Percentiles rank a stretch among this genome's conserved stretches.
These are phyloP conservation scores for Notarius lentiginosus DNA, from an alignment of 2,113 vertebrate genomes.

Conservation along the genomic window DNA sequence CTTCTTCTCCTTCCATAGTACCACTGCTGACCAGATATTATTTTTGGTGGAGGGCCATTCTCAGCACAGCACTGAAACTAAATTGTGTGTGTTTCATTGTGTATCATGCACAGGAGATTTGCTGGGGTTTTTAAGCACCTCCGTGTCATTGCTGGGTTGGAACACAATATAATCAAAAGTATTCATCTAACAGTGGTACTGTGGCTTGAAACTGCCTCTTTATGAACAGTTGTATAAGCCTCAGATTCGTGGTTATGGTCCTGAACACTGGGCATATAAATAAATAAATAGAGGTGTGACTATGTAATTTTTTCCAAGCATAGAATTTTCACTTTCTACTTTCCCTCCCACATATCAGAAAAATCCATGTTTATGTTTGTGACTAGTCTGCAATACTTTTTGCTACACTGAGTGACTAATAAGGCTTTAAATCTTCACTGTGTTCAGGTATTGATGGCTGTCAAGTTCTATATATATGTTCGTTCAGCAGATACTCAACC, in stretches of 20 bases:
- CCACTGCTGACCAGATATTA: not conserved
- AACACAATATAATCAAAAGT: not conserved
- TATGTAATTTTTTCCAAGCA: not conserved
- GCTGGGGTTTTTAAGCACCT: not conserved
- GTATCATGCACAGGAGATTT: not conserved
- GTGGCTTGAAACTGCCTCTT: not conserved
- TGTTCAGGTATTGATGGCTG: conserved; percentile 68
- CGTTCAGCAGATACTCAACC: conserved; percentile 52
- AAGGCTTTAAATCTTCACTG: conserved; percentile 61
- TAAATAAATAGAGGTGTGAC: not conserved
- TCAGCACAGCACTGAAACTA: not conserved
- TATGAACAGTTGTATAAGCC: not conserved
- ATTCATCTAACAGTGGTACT: not conserved
- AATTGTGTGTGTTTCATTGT: not conserved
- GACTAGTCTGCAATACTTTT: conserved; percentile 12
- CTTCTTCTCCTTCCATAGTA: not conserved
- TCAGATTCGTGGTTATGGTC: not conserved
- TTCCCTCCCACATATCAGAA: conserved; percentile 13
- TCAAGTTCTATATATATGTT: conserved; percentile 63
- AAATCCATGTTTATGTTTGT: conserved; percentile 37
- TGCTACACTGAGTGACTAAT: conserved; percentile 46
- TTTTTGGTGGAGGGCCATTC: not conserved
- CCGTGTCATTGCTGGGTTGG: not conserved
- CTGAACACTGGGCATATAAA: not conserved
- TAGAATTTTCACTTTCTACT: conserved; percentile 23